Evolutionary conservation across 2,888 invertebrate species (phyloP).

Genomic region (Drosophila austrosaltans): DNA sequence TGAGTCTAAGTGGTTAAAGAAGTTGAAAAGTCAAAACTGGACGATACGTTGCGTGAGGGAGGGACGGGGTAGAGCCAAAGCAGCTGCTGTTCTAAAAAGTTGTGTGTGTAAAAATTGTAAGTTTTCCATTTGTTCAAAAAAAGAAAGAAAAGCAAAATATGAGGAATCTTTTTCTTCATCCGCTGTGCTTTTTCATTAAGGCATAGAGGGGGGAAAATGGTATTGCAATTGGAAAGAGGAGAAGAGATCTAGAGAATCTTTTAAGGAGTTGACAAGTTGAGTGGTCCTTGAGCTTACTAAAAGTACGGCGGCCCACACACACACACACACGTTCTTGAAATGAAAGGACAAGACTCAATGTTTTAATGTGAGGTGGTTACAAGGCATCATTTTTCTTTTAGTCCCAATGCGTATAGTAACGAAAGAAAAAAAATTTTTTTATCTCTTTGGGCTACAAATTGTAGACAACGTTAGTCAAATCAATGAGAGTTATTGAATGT

Average conservation of each 20-base stretch:
- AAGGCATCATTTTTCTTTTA: no score
- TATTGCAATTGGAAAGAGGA: conserved; percentile 13
- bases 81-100: conserved; percentile 68
- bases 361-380: no score
- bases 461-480: no score
- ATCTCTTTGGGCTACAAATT: no score
- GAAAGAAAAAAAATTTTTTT: no score
- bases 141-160: conserved; percentile 30
- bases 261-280: conserved; percentile 38
- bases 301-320: conserved; percentile 5
- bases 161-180: conserved; percentile 11
- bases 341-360: not conserved
- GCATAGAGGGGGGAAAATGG: conserved; percentile 1
- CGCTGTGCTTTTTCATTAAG: conserved; percentile 40
- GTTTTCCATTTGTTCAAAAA: conserved; percentile 51
- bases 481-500: no score
- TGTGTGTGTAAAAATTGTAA: conserved; percentile 49
- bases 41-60: conserved; percentile 37
- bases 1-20: conserved; percentile 77
- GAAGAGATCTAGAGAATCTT: conserved; percentile 8
- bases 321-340: conserved; percentile 13
- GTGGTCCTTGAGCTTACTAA: conserved; percentile 26
- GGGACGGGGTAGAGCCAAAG: conserved; percentile 14
- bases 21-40: conserved; percentile 73
- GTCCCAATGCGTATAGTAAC: no score